These are phyloP conservation scores for Parazoanthus darwini DNA, from an alignment of 92 coral and sea anemone genomes.

Conservation along the genomic window DNA sequence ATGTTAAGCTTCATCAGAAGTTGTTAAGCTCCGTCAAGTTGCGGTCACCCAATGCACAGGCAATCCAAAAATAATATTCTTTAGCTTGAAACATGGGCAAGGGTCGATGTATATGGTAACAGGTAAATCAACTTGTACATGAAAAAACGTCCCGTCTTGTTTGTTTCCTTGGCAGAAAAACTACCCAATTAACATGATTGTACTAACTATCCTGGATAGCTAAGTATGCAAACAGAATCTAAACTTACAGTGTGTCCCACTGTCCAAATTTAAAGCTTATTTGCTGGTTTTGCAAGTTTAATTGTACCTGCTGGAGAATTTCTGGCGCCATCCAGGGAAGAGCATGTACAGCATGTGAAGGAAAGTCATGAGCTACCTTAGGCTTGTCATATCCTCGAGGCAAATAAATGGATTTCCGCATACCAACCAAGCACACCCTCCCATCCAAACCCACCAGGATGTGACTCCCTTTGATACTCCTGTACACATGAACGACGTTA, in stretches of 20 bases:
- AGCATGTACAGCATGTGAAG: conserved; percentile 83
- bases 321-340: conserved; percentile 99
- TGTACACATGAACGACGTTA: conserved; percentile 9
- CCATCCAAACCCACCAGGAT: conserved; percentile 78
- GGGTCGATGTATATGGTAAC: too few species aligned
- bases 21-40: neutral
- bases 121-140: too few species aligned
- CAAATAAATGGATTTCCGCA: conserved; percentile 81
- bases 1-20: neutral
- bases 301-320: conserved; percentile 83
- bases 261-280: neutral
- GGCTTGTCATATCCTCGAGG: conserved; percentile 62
- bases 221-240: too few species aligned
- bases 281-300: neutral
- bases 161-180: neutral
- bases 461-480: conserved; percentile 93
- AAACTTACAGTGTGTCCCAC: neutral
- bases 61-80: neutral
- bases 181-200: neutral
- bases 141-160: neutral
- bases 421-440: conserved; percentile 77
- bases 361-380: conserved; percentile 81
- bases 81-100: too few species aligned
- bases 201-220: neutral
- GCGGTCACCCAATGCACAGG: neutral